Evolutionary conservation across 2,888 invertebrate species (phyloP), one percentile per base, ranked within the genome.

Genomic region (Strigamia maritima): DNA sequence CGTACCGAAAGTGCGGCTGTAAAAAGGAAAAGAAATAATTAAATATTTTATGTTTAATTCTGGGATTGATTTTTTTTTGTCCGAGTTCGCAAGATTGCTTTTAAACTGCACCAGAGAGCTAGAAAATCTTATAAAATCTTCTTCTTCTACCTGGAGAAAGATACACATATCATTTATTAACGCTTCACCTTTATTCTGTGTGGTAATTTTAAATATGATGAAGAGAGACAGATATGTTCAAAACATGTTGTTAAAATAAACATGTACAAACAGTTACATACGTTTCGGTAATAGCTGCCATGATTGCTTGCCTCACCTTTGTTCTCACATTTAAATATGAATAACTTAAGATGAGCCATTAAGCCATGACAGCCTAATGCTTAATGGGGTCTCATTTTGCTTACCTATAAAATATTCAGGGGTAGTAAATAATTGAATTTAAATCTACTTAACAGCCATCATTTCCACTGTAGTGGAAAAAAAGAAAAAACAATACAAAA

Each of bases 1-100:
- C 76, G 79, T 22, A 79, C 81, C 14, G 79, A 77, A 1, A 81
- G 79, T 19, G 80, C 74, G 24, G 78, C 81, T 81, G 44, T 8
- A 74, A 75, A 44, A 49, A n/a, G n/a, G n/a, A n/a, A 54, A 16
- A 40, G 49, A 24, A 75, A 76, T 35, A 35, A 75, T 10, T 44
- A 40, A 12, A 28, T 7, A n/a, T 24, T 74, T 31, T 19, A 8
- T 16, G 2, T 19, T 49, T 22, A 54, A 54, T 54, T 54, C 19
- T n/a, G n/a, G 1, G 54, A n/a, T 54, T 54, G 12, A 44, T n/a
- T n/a, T 44, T 44, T 44, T 44, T 16, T 4, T 4, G n/a, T n/a
- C n/a, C n/a, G n/a, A 16, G 44, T 8, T n/a, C 54, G 19, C 1
- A 19, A 54, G 19, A 54, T 54, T 54, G 54, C 54, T 22, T 54